Evolutionary conservation across 2,113 vertebrate species (phyloP), one percentile per base, ranked within the genome.

Genomic region (Chrysemys picta): DNA sequence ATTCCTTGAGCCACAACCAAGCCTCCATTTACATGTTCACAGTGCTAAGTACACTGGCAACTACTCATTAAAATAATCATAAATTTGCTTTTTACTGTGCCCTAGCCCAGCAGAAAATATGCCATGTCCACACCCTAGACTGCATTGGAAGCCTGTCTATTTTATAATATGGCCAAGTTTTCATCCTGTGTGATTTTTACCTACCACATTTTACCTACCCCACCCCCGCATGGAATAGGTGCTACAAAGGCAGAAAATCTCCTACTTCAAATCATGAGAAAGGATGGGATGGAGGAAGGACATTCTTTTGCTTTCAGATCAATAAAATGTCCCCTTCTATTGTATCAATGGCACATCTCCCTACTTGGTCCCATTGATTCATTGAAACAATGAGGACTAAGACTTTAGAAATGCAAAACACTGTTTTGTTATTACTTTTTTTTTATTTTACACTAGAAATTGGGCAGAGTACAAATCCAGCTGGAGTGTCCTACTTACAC

Each of bases 401-500:
- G 53, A 54, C 53, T 72, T 5, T 35, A n/a, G 87, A 21, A 49
- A 29, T 3, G 88, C 5, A 6, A 29, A 19, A 8, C 16, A 35
- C 6, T 69, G 1, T 69, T 56, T 76, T 76, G 19, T 29, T 16
- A 45, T 1, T 38, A n/a, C 56, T 54, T 21, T 54, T 52, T 56
- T 54, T 56, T 12, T 62, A 45, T 45, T 62, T 57, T 57, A 0
- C 14, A 2, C 27, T 1, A 38, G 49, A 45, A 29, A 21, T 5
- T 69, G 57, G 90, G 69, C 75, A 91, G n/a, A 35, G 19, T 1
- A 42, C 57, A 52, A 8, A 1, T 38, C 62, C 45, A 56, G 59
- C 45, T 54, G 1, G n/a, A 2, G 38, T 8, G 0, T 2, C 52
- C 12, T 7, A 97, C 97, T 95, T 35, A 97, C 97, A 96, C 97